A percentile compares a stretch with the other conserved stretches of the same genome.
Conservation (phyloP, 2,888 invertebrate genomes). For the Muschampia plurimacula region DNA sequence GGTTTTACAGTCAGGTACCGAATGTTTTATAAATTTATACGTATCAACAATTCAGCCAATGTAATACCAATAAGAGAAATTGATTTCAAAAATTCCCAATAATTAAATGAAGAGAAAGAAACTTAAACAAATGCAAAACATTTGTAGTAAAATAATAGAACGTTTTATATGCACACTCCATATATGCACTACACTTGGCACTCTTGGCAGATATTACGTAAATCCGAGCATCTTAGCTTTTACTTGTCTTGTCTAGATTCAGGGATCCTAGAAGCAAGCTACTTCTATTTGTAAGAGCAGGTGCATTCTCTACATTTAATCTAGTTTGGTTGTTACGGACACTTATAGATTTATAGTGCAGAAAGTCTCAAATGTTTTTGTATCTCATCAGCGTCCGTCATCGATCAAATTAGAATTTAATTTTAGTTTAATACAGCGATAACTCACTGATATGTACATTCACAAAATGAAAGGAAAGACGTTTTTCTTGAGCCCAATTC, state of each 20-base stretch:
- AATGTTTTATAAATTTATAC: too few species aligned
- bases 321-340: conserved; percentile 1
- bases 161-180: conserved; percentile 23
- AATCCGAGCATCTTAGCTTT: conserved; percentile 18
- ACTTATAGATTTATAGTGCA: background rate
- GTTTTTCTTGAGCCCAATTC: too few species aligned
- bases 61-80: background rate
- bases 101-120: background rate
- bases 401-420: background rate
- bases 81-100: background rate
- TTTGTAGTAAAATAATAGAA: conserved; percentile 13
- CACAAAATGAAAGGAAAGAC: too few species aligned
- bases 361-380: background rate
- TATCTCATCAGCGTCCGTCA: background rate
- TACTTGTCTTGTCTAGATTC: conserved; percentile 11
- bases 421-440: too few species aligned
- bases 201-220: conserved; percentile 26
- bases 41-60: background rate
- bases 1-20: too few species aligned
- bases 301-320: conserved; percentile 16
- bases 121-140: background rate
- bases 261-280: conserved; percentile 2
- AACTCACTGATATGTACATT: too few species aligned
- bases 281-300: conserved; percentile 13
- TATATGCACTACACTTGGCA: conserved; percentile 9